Evolutionary conservation across 2,113 vertebrate species (phyloP).

Genomic region (Galbula dea): DNA sequence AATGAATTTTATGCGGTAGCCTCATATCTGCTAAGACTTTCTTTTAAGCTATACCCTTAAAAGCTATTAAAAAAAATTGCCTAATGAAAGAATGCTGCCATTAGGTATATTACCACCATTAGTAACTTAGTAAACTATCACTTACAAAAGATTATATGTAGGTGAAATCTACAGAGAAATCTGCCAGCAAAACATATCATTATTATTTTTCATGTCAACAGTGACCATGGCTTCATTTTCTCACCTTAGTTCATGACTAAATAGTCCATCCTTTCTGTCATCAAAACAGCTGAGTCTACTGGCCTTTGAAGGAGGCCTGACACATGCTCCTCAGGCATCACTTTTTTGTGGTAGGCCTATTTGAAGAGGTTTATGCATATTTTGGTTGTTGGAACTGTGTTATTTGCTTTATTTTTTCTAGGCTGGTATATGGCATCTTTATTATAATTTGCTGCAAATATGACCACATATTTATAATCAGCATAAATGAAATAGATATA

Average conservation of each 20-base stretch:
- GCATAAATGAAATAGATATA: background rate
- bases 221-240: background rate
- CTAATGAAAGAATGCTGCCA: background rate
- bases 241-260: background rate
- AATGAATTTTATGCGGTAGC: background rate
- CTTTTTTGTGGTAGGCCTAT: background rate
- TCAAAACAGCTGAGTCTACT: background rate
- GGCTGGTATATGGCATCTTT: background rate
- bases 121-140: background rate
- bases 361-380: background rate
- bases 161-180: background rate
- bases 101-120: background rate
- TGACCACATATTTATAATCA: background rate
- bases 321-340: background rate
- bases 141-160: background rate
- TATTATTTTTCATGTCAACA: background rate
- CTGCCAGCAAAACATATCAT: background rate
- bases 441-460: background rate
- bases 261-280: background rate
- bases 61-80: background rate
- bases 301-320: background rate
- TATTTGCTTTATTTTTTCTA: background rate
- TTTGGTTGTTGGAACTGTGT: background rate
- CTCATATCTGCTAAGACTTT: background rate
- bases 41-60: background rate